Evolutionary conservation across 2,113 vertebrate genomes (phyloP).

Genomic region (Colaptes auratus): DNA sequence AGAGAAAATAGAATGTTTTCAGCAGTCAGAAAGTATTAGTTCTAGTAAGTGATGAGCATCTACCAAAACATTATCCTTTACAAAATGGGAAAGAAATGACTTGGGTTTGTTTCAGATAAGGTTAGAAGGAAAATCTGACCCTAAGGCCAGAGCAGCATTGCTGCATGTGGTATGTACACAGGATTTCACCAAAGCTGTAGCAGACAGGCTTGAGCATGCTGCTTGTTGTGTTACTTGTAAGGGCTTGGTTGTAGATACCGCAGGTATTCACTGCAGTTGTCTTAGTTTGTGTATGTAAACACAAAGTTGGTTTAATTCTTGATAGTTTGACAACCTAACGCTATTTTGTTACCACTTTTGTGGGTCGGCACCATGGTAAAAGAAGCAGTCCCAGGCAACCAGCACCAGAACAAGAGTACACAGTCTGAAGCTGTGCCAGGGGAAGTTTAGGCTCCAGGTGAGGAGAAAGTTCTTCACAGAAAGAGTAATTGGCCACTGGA

Average conservation of each 20-base stretch:
- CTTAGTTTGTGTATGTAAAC: not conserved
- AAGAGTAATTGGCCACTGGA: too few relatives aligned
- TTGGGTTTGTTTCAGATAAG: not conserved
- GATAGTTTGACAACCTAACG: not conserved
- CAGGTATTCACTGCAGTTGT: not conserved
- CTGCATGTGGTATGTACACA: not conserved
- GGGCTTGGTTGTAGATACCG: not conserved
- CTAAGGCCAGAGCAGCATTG: not conserved
- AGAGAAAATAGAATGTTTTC: not conserved
- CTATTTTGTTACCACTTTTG: not conserved
- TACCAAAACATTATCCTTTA: not conserved
- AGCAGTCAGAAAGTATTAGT: not conserved
- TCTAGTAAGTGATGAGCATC: not conserved
- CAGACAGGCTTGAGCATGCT: not conserved
- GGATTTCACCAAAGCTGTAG: not conserved
- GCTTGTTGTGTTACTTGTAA: not conserved
- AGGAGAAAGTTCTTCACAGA: too few relatives aligned
- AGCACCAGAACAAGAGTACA: too few relatives aligned
- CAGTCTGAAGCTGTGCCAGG: too few relatives aligned
- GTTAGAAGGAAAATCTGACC: not conserved
- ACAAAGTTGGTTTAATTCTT: not conserved
- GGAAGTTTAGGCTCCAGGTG: too few relatives aligned
- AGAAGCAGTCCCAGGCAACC: not conserved
- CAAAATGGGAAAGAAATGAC: not conserved
- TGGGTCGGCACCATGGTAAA: not conserved